Conservation (phyloP, 2,797 vertebrate species). For the Sparus aurata region DNA sequence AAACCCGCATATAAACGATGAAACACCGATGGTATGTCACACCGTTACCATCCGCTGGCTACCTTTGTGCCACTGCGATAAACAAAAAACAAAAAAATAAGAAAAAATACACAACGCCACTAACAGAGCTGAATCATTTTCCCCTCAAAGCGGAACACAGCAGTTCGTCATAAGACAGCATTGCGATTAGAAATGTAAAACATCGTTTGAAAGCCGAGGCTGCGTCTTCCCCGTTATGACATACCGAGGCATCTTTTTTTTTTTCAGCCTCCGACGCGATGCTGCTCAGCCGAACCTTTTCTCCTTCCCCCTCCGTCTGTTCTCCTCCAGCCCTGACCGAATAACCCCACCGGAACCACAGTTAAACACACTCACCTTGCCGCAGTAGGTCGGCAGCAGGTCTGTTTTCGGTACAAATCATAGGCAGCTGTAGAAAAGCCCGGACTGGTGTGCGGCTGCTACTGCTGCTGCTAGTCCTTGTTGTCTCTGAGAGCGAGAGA, state of each 20-base stretch:
- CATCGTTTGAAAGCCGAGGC: background rate
- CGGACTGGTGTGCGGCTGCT: background rate
- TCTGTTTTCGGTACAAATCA: background rate
- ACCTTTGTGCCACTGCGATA: slow-evolving; percentile 60
- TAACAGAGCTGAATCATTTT: background rate
- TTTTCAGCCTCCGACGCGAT: slow-evolving; percentile 42
- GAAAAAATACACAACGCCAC: slow-evolving; percentile 5
- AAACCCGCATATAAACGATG: background rate
- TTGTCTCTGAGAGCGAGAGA: background rate
- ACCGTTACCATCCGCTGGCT: slow-evolving; percentile 2
- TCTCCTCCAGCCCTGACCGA: background rate
- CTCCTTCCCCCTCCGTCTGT: background rate
- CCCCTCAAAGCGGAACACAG: background rate
- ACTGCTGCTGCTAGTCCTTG: background rate
- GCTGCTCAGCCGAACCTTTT: slow-evolving; percentile 8
- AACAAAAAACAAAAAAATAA: slow-evolving; percentile 3
- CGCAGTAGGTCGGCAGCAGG: background rate
- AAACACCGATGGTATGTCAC: slow-evolving; percentile 8
- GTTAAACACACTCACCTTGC: slow-evolving; percentile 46
- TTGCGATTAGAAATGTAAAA: rapidly evolving
- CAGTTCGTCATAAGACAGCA: background rate
- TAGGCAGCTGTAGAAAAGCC: background rate
- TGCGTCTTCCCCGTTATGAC: slow-evolving; percentile 21
- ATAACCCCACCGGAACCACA: rapidly evolving
- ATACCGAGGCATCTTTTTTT: slow-evolving; percentile 34